phyloP scores from a whole-genome alignment of 2,888 invertebrate species.

The Baronia brevicornis region DNA sequence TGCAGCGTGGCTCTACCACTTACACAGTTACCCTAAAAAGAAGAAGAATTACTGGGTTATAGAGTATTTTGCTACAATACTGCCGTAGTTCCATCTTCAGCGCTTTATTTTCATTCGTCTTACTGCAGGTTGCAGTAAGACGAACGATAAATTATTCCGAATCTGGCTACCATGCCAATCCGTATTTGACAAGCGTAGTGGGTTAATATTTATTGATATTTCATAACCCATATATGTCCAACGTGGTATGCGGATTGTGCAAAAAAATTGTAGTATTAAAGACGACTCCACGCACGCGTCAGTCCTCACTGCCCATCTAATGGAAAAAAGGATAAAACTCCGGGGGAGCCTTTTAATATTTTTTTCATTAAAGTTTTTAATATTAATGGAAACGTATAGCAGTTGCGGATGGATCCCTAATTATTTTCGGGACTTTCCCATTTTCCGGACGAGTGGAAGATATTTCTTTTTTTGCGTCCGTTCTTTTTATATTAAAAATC shows the following conservation, averaged over 20 bases:
- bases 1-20: too few relatives aligned
- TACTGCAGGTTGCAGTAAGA: too few relatives aligned
- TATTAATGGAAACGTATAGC: slow-evolving; percentile 66
- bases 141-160: slow-evolving; percentile 5
- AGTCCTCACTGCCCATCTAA: slow-evolving; percentile 52
- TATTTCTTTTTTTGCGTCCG: slow-evolving; percentile 18
- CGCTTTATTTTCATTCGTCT: slow-evolving; percentile 5
- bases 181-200: too few relatives aligned
- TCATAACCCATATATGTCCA: too few relatives aligned
- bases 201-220: too few relatives aligned
- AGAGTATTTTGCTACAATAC: too few relatives aligned
- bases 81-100: too few relatives aligned
- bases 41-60: too few relatives aligned
- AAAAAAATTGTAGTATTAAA: too few relatives aligned
- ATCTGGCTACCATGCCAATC: too few relatives aligned
- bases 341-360: slow-evolving; percentile 65
- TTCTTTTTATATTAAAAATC: slow-evolving; percentile 23
- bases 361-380: slow-evolving; percentile 76
- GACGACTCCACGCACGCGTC: slow-evolving; percentile 27
- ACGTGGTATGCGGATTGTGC: too few relatives aligned
- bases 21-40: too few relatives aligned
- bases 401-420: slow-evolving; percentile 46
- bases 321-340: slow-evolving; percentile 71
- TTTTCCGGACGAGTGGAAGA: slow-evolving; percentile 43
- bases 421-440: slow-evolving; percentile 58